A percentile compares a stretch with the other conserved stretches of the same genome.
Conservation (phyloP, 2,797 vertebrate genomes). For the Diplodus sargus region DNA sequence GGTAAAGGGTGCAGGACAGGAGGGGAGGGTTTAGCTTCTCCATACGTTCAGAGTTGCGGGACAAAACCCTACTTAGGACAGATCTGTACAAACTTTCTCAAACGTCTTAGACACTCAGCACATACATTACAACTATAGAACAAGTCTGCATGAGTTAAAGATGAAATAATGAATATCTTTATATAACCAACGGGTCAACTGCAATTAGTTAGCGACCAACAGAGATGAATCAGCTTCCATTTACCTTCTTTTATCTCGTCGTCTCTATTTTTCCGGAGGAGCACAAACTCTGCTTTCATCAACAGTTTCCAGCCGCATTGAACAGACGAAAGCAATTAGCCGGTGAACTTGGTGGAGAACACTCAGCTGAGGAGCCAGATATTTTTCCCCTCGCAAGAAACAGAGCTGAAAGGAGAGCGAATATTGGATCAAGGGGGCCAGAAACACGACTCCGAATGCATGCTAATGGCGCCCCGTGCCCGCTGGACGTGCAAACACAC, state of each 20-base stretch:
- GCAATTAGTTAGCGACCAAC: no score
- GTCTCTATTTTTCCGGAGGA: not conserved
- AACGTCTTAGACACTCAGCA: not conserved
- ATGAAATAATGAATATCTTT: not conserved
- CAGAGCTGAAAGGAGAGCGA: no score
- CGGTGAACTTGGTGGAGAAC: not conserved
- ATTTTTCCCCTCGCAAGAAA: not conserved
- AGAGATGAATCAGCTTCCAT: not conserved
- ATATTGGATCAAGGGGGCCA: not conserved
- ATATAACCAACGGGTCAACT: no score
- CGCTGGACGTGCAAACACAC: no score
- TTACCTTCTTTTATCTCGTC: not conserved
- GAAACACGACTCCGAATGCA: no score
- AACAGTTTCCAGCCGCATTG: not conserved
- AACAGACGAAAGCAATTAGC: not conserved
- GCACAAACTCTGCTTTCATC: not conserved
- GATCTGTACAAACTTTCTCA: not conserved
- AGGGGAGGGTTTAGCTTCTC: not conserved
- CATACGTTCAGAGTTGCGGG: not conserved
- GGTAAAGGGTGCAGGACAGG: conserved; percentile 16
- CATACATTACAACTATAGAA: not conserved
- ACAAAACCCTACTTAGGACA: not conserved
- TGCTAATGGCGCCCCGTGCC: no score
- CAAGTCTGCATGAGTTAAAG: not conserved
- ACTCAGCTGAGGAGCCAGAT: not conserved